Evolutionary conservation across 2,797 vertebrate genomes (phyloP).

Genomic region (Myotis planiceps): DNA sequence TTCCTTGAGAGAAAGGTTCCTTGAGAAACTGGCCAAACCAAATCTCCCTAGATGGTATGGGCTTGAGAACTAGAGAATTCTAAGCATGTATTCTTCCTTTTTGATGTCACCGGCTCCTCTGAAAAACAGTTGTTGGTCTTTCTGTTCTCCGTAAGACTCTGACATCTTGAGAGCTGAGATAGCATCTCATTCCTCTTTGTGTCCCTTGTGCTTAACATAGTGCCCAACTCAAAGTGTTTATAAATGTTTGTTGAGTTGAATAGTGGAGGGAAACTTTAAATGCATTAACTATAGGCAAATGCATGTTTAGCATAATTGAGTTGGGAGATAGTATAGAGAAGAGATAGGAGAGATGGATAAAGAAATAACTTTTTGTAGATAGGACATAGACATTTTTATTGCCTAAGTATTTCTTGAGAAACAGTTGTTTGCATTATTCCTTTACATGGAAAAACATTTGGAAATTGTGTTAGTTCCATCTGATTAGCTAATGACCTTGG

Average conservation of each 20-base stretch:
- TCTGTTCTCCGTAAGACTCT: neutral
- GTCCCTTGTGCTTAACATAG: neutral
- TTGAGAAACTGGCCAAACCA: neutral
- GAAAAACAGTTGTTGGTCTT: constrained; percentile 47
- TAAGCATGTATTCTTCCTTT: constrained; percentile 3
- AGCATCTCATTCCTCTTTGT: constrained; percentile 7
- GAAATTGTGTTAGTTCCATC: neutral
- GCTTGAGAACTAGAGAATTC: neutral
- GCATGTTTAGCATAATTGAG: neutral
- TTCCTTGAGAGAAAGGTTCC: constrained; percentile 35
- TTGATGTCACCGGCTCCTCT: neutral
- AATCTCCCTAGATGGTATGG: neutral
- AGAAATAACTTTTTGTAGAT: constrained; percentile 2
- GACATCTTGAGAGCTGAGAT: neutral
- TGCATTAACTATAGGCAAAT: neutral
- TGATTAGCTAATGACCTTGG: constrained; percentile 26
- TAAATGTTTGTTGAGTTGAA: constrained; percentile 12
- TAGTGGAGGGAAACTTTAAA: constrained; percentile 27
- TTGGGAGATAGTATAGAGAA: constrained; percentile 11
- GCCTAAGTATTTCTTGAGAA: constrained; percentile 34
- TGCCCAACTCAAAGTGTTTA: neutral
- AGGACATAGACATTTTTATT: constrained; percentile 30
- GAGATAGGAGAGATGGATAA: neutral
- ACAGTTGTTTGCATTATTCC: constrained; percentile 16
- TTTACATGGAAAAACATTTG: constrained; percentile 13